These are phyloP conservation scores for Rhopalosiphum maidis DNA, from an alignment of 1,140 invertebrate species.

Conservation along the genomic window DNA sequence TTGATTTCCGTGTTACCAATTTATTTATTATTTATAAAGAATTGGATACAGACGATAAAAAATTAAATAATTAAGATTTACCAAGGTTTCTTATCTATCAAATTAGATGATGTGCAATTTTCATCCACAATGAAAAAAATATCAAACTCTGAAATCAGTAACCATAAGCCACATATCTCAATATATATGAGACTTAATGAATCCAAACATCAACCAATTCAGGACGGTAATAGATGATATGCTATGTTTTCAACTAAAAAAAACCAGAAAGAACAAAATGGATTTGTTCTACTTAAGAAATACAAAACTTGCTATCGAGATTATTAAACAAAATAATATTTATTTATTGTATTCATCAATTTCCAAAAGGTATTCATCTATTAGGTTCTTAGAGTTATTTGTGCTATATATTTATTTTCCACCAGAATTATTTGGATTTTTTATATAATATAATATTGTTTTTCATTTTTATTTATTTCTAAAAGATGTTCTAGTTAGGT, in stretches of 20 bases:
- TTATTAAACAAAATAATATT: conserved; percentile 7
- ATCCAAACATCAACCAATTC: conserved; percentile 3
- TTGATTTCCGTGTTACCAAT: conserved; percentile 58
- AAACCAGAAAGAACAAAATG: neutral
- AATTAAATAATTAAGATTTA: neutral
- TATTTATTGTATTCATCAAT: neutral
- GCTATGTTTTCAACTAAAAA: neutral
- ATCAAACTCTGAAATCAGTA: neutral
- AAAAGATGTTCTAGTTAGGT: too few species aligned
- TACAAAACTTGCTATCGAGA: neutral
- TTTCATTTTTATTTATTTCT: too few species aligned
- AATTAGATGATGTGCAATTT: neutral
- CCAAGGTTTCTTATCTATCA: neutral
- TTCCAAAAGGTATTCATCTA: neutral
- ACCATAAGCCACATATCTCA: conserved; percentile 19
- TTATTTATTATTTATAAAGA: conserved; percentile 56
- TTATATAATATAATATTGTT: too few species aligned
- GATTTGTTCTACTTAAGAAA: conserved; percentile 39
- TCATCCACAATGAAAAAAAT: neutral
- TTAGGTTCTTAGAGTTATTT: too few species aligned
- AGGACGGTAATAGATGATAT: neutral
- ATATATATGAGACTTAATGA: neutral
- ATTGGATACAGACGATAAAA: conserved; percentile 25
- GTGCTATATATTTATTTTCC: too few species aligned
- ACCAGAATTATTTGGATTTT: too few species aligned